phyloP scores from a whole-genome alignment of 2,888 invertebrate genomes.

The Arrhopalites spinosus region DNA sequence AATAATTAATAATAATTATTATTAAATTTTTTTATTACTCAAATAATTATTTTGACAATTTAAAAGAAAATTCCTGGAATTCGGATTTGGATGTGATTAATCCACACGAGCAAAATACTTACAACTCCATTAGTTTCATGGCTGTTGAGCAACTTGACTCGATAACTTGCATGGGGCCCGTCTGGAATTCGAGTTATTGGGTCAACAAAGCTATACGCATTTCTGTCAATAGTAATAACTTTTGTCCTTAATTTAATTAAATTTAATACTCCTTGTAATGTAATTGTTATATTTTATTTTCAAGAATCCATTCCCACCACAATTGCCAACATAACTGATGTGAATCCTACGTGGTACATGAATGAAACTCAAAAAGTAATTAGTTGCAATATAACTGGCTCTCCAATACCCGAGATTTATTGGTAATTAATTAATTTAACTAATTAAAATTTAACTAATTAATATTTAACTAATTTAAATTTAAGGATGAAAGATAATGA shows the following conservation, averaged over 20 bases:
- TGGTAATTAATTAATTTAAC: no score
- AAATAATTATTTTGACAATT: no score
- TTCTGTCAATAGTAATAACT: conserved; percentile 46
- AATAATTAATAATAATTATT: no score
- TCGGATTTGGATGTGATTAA: neutral
- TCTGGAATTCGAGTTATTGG: conserved; percentile 52
- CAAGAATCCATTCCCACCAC: neutral
- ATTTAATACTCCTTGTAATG: neutral
- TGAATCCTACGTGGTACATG: conserved; percentile 41
- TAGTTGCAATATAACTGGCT: conserved; percentile 40
- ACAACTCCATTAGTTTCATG: conserved; percentile 19
- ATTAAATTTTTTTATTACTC: no score
- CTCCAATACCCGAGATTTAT: conserved; percentile 36
- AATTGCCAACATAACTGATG: conserved; percentile 6
- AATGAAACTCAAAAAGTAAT: conserved; percentile 45
- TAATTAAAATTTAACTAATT: neutral
- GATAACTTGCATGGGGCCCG: conserved; percentile 47
- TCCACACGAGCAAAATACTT: no score
- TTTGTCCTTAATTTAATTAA: neutral
- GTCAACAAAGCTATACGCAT: conserved; percentile 42
- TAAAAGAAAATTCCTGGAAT: no score
- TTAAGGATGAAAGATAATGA: neutral
- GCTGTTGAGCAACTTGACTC: conserved; percentile 40
- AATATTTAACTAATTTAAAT: no score
- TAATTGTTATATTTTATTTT: conserved; percentile 21